Conservation (phyloP, 2,888 invertebrate species). For the Cantharis nigra region DNA sequence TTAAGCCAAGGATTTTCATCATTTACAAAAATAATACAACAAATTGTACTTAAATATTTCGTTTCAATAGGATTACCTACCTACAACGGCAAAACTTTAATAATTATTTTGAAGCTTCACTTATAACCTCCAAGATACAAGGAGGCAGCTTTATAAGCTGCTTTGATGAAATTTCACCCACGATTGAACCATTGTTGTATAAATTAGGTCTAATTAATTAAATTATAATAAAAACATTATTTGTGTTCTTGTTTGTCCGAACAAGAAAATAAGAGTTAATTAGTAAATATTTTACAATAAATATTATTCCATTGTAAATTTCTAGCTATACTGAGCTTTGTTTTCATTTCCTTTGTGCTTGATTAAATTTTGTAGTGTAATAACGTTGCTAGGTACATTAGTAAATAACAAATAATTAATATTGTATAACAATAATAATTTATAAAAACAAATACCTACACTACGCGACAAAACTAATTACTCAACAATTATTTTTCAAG, state of each 20-base stretch:
- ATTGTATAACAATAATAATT: too few species aligned
- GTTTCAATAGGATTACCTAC: background rate
- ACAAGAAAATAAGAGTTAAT: background rate
- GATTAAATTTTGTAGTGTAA: background rate
- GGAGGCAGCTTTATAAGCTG: background rate
- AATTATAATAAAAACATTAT: background rate
- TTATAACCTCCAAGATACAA: background rate
- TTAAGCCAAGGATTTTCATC: background rate
- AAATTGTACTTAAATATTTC: background rate
- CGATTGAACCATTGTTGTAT: background rate
- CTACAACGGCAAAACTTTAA: background rate
- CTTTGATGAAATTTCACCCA: slow-evolving; percentile 1
- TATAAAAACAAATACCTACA: background rate
- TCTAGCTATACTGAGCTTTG: background rate
- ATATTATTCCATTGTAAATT: background rate
- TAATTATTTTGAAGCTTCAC: background rate
- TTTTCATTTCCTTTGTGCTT: background rate
- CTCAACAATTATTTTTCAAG: too few species aligned
- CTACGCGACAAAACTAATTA: background rate
- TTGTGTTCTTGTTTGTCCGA: background rate
- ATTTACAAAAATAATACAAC: background rate
- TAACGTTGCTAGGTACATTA: background rate
- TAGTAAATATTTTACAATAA: background rate
- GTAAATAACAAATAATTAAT: too few species aligned
- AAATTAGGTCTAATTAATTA: background rate